Evolutionary conservation across 2,888 invertebrate species (phyloP).

Genomic region (Elaeidobius kamerunicus): DNA sequence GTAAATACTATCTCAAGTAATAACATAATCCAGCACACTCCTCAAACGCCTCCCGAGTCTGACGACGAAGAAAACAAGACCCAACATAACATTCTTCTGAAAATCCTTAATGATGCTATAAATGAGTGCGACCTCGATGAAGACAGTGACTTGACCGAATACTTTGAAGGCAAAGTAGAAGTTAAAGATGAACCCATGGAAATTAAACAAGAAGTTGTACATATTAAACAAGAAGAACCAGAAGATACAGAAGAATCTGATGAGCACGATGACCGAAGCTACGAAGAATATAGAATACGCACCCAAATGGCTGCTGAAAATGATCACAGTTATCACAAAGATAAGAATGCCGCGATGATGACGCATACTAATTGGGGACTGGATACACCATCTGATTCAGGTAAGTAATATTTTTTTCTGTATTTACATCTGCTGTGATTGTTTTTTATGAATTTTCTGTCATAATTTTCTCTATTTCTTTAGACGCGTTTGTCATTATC

Average conservation of each 20-base stretch:
- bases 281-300: slow-evolving; percentile 32
- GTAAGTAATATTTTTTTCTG: slow-evolving; percentile 54
- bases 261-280: slow-evolving; percentile 36
- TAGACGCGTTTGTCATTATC: too few species aligned
- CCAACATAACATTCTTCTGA: slow-evolving; percentile 35
- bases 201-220: slow-evolving; percentile 41
- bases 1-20: background rate
- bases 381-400: slow-evolving; percentile 88
- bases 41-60: slow-evolving; percentile 47
- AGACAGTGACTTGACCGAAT: slow-evolving; percentile 45
- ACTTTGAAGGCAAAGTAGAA: slow-evolving; percentile 41
- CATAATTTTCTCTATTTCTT: too few species aligned
- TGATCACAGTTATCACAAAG: slow-evolving; percentile 71
- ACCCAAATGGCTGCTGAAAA: slow-evolving; percentile 46
- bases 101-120: slow-evolving; percentile 42
- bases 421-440: too few species aligned
- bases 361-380: slow-evolving; percentile 68
- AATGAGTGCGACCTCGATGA: slow-evolving; percentile 41
- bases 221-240: slow-evolving; percentile 37
- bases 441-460: too few species aligned
- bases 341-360: slow-evolving; percentile 54
- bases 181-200: slow-evolving; percentile 44
- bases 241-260: slow-evolving; percentile 45
- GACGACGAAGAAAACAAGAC: slow-evolving; percentile 46
- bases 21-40: slow-evolving; percentile 22